Evolutionary conservation across 2,797 vertebrate species (phyloP).

Genomic region (Ambastaia sidthimunki): DNA sequence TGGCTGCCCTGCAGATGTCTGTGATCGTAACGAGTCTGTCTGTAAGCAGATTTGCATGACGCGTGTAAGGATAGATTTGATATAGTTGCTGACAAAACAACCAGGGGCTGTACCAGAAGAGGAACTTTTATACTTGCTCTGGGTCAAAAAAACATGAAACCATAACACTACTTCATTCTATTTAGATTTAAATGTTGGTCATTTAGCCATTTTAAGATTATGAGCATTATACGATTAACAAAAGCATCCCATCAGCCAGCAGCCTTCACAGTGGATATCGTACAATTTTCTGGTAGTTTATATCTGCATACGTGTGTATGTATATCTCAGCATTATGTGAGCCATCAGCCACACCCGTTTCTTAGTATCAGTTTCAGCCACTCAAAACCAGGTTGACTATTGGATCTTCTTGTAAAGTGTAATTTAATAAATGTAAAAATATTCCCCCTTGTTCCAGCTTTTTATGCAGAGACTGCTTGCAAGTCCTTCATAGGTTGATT

Average conservation of each 20-base stretch:
- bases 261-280: too few relatives aligned
- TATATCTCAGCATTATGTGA: background rate
- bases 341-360: background rate
- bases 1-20: background rate
- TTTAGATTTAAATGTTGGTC: too few relatives aligned
- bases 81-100: background rate
- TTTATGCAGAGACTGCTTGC: background rate
- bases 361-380: background rate
- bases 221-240: background rate
- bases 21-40: background rate
- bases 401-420: background rate
- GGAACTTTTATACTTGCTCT: background rate
- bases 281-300: too few relatives aligned
- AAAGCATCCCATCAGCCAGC: background rate
- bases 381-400: background rate
- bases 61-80: background rate
- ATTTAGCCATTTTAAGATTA: background rate
- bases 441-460: background rate
- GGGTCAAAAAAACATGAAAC: background rate
- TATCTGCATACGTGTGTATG: background rate
- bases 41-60: slow-evolving; percentile 17
- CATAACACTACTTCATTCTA: too few relatives aligned
- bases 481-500: background rate
- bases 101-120: background rate
- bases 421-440: background rate